Percentiles rank a stretch among this genome's conserved stretches.
Conservation (phyloP, 2,888 invertebrate species). For the Antheraea yamamai region DNA sequence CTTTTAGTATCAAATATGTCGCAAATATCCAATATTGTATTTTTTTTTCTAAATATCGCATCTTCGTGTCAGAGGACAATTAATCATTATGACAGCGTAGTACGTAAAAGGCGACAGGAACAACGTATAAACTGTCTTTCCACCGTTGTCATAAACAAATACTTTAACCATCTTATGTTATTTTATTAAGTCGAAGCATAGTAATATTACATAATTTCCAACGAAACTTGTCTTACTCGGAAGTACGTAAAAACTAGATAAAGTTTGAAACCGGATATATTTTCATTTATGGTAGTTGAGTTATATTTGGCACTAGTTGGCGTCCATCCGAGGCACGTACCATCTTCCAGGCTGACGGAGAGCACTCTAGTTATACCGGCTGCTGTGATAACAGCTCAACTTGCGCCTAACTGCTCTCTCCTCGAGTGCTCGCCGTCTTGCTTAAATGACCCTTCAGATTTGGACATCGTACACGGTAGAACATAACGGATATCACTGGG, state of each 20-base stretch:
- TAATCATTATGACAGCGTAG: neutral
- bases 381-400: constrained; percentile 55
- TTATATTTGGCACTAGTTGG: constrained; percentile 49
- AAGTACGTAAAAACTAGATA: constrained; percentile 3
- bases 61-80: neutral
- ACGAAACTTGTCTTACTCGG: neutral
- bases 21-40: too few species aligned
- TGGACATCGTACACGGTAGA: constrained; percentile 44
- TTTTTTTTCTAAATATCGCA: neutral
- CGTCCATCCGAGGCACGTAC: constrained; percentile 68
- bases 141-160: neutral
- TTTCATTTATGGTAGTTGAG: constrained; percentile 24
- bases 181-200: neutral
- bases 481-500: constrained; percentile 29
- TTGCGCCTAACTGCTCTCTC: constrained; percentile 67
- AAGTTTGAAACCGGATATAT: neutral
- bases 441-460: constrained; percentile 57
- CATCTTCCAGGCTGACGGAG: constrained; percentile 48
- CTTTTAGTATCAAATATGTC: too few species aligned
- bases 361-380: constrained; percentile 55
- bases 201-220: neutral
- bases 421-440: constrained; percentile 57
- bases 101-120: neutral
- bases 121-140: neutral
- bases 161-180: neutral